phyloP scores from a whole-genome alignment of 2,113 vertebrate species.

The Salvelinus sp. region DNA sequence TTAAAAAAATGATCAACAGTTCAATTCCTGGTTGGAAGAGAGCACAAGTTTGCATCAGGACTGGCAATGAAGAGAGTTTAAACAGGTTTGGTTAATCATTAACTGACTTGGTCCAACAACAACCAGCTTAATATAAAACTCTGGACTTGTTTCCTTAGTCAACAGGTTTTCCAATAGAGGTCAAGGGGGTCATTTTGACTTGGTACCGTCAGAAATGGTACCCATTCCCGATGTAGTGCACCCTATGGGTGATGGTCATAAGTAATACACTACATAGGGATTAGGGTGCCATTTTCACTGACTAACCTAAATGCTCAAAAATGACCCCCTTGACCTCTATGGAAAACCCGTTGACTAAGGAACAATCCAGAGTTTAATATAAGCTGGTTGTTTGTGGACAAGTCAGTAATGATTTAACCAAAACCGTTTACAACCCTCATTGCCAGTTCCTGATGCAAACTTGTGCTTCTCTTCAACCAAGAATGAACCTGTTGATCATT shows the following conservation, averaged over 20 bases:
- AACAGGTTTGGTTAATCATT: slow-evolving; percentile 6
- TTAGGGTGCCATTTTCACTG: too few species aligned
- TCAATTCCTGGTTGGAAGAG: slow-evolving; percentile 8
- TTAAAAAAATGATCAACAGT: slow-evolving; percentile 5
- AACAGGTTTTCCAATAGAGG: neutral
- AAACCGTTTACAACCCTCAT: neutral
- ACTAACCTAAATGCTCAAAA: too few species aligned
- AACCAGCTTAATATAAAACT: slow-evolving; percentile 25
- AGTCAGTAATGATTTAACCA: slow-evolving; percentile 7
- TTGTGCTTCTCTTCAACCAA: slow-evolving; percentile 5
- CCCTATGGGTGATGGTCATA: too few species aligned
- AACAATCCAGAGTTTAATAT: slow-evolving; percentile 1
- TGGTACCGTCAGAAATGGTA: too few species aligned
- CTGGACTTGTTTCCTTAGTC: neutral
- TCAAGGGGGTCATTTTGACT: neutral
- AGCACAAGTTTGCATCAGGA: slow-evolving; percentile 23
- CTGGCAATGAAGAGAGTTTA: neutral
- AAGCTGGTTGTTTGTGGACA: slow-evolving; percentile 35
- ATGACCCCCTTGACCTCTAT: neutral
- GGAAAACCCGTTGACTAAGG: neutral
- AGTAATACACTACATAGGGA: neutral
- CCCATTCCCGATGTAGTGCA: too few species aligned
- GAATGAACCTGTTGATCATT: slow-evolving; percentile 8
- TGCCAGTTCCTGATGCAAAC: slow-evolving; percentile 26
- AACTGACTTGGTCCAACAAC: slow-evolving; percentile 26